Conservation (phyloP, 2,797 vertebrate species). For the Numenius phaeopus region DNA sequence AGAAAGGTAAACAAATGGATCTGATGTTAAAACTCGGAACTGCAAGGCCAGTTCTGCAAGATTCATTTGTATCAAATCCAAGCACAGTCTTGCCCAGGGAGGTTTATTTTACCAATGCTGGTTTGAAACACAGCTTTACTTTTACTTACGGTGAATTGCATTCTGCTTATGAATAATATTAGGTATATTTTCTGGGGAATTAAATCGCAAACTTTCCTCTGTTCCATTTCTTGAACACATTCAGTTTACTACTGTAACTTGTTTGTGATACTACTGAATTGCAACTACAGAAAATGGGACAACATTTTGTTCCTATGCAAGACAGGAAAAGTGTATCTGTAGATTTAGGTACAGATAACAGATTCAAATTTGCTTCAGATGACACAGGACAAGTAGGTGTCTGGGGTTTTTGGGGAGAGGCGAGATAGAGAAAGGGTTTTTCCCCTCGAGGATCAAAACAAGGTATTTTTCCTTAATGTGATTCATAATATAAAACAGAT, state of each 20-base stretch:
- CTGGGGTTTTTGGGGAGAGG: conserved; percentile 27
- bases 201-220: conserved; percentile 21
- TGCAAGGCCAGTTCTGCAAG: background rate
- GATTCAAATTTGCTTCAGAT: conserved; percentile 26
- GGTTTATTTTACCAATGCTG: background rate
- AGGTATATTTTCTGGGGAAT: conserved; percentile 10
- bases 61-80: background rate
- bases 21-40: background rate
- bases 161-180: conserved; percentile 9
- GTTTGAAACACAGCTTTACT: conserved; percentile 9
- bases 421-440: conserved; percentile 39
- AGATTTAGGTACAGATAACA: conserved; percentile 32
- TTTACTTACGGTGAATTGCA: conserved; percentile 1
- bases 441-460: conserved; percentile 23
- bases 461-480: conserved; percentile 27
- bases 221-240: background rate
- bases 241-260: conserved; percentile 1
- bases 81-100: background rate
- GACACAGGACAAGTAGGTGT: conserved; percentile 51
- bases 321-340: conserved; percentile 47
- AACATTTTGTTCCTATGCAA: conserved; percentile 53
- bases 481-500: background rate
- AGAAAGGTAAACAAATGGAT: background rate
- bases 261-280: conserved; percentile 13
- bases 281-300: conserved; percentile 54